These are phyloP conservation scores for Drosophila lacertosa DNA, from an alignment of 1,140 invertebrate species.

Conservation along the genomic window DNA sequence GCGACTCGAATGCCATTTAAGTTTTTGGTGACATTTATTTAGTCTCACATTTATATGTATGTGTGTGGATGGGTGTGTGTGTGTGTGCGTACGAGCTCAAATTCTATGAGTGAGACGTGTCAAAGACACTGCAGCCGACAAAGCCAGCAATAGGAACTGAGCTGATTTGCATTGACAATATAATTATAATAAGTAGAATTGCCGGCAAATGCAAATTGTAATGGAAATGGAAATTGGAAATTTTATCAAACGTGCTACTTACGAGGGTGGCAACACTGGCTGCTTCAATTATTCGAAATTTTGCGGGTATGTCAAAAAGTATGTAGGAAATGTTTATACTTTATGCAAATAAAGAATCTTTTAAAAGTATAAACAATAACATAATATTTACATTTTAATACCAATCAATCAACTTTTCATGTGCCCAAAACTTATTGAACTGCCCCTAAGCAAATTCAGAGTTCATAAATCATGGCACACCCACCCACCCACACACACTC, in stretches of 20 bases:
- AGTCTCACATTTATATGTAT: neutral
- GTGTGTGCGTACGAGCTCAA: neutral
- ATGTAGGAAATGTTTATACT: too few species aligned
- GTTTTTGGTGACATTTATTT: constrained; percentile 54
- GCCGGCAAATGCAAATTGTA: constrained; percentile 24
- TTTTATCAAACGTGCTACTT: constrained; percentile 7
- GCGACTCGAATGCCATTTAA: constrained; percentile 77
- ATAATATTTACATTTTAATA: too few species aligned
- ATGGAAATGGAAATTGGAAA: constrained; percentile 33
- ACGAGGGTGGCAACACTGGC: neutral
- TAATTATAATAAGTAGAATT: constrained; percentile 61
- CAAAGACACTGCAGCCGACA: constrained; percentile 33
- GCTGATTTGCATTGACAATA: constrained; percentile 68
- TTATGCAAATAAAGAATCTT: neutral
- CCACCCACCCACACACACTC: neutral
- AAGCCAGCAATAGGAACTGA: constrained; percentile 16
- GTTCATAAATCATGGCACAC: neutral
- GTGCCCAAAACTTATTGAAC: neutral
- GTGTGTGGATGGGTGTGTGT: neutral
- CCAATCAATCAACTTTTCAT: too few species aligned
- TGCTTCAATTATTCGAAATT: neutral
- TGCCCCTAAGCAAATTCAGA: neutral
- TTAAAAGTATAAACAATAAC: neutral
- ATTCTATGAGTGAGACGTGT: constrained; percentile 21
- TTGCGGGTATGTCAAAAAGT: neutral